These are phyloP conservation scores for Danio tinwini DNA, from an alignment of 2,797 vertebrate species.

Conservation along the genomic window DNA sequence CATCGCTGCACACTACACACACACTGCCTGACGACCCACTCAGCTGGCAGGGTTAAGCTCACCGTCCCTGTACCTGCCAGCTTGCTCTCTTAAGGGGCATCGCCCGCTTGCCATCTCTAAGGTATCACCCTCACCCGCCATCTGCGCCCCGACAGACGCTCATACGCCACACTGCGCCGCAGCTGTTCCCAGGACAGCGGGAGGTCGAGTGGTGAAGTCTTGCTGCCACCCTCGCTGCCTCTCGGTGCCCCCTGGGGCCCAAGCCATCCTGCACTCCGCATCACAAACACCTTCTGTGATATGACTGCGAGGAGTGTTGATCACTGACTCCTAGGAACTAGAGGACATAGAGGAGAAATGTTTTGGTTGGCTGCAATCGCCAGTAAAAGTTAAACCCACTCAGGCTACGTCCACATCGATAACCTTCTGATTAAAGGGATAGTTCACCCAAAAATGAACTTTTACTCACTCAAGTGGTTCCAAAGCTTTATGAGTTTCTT, in stretches of 20 bases:
- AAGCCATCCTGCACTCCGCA: slow-evolving; percentile 29
- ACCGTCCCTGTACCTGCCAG: slow-evolving; percentile 48
- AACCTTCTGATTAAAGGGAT: too few species aligned
- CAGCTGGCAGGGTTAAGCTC: slow-evolving; percentile 48
- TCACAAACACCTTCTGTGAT: slow-evolving; percentile 45
- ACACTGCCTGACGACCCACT: slow-evolving; percentile 21
- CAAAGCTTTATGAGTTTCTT: too few species aligned
- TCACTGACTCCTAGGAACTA: slow-evolving; percentile 11
- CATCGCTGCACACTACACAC: slow-evolving; percentile 15
- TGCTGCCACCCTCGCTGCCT: slow-evolving; percentile 46
- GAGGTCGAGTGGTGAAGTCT: slow-evolving; percentile 39
- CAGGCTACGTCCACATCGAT: neutral
- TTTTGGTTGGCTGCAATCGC: neutral
- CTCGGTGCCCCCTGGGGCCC: slow-evolving; percentile 41
- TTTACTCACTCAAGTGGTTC: too few species aligned
- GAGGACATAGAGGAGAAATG: slow-evolving; percentile 42
- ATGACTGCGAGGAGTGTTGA: slow-evolving; percentile 29
- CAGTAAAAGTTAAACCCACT: slow-evolving; percentile 19
- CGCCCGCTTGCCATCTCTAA: slow-evolving; percentile 52
- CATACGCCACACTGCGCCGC: slow-evolving; percentile 35
- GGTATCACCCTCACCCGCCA: slow-evolving; percentile 54
- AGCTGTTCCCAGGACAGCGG: slow-evolving; percentile 52
- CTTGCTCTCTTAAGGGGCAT: slow-evolving; percentile 50
- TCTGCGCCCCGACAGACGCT: slow-evolving; percentile 49
- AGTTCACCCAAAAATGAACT: too few species aligned